Percentiles rank a stretch among this genome's conserved stretches.
phyloP scores from a whole-genome alignment of 2,888 invertebrate genomes.

The Petrolisthes manimaculis region DNA sequence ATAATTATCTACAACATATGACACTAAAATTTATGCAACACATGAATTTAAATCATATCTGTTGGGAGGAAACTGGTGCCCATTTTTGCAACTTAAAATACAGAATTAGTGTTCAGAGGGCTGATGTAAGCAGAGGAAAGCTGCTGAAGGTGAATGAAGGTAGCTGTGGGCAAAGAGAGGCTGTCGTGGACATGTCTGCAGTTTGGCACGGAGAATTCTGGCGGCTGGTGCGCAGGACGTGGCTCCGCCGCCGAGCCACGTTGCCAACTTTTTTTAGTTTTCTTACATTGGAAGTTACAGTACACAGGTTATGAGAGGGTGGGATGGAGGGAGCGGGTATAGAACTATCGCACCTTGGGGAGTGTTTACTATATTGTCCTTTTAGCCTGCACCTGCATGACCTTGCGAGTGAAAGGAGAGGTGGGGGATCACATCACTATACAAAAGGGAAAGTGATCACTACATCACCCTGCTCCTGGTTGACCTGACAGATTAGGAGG shows the following conservation, averaged over 20 bases:
- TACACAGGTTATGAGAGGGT: background rate
- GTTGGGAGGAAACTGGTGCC: too few relatives aligned
- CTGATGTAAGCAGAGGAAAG: background rate
- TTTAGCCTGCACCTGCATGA: background rate
- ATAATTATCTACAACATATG: too few relatives aligned
- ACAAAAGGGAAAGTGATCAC: background rate
- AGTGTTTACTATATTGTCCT: background rate
- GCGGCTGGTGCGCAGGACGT: constrained; percentile 50
- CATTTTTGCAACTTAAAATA: too few relatives aligned
- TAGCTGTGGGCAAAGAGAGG: background rate
- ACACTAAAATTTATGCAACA: too few relatives aligned
- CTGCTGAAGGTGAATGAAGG: background rate
- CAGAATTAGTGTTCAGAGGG: background rate
- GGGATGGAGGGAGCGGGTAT: background rate
- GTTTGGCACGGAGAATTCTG: constrained; percentile 64
- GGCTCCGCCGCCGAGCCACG: constrained; percentile 58
- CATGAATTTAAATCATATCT: too few relatives aligned
- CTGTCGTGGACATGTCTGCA: constrained; percentile 32
- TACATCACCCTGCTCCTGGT: background rate
- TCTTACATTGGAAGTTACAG: background rate
- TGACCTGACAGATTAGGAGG: constrained; percentile 9
- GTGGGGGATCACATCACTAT: background rate
- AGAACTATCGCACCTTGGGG: background rate
- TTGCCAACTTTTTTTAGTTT: constrained; percentile 30
- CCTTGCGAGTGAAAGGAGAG: background rate